A percentile compares a stretch with the other conserved stretches of the same genome.
Evolutionary conservation across 1,140 invertebrate species (phyloP).

Genomic region (Pteromalus puparum): DNA sequence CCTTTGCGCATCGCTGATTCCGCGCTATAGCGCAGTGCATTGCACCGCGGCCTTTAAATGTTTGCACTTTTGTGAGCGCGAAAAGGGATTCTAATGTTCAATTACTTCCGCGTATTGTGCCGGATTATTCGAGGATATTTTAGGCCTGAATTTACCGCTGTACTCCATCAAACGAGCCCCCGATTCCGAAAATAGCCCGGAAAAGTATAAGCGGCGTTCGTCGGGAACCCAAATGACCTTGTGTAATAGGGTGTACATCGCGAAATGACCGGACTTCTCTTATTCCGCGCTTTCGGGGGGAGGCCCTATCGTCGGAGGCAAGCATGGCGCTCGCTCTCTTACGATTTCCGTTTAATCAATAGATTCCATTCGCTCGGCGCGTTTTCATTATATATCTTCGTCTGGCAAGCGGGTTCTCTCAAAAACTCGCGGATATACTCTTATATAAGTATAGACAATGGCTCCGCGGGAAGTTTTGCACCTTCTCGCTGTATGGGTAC

Average conservation of each 20-base stretch:
- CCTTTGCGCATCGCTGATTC: constrained; percentile 33
- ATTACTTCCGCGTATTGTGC: no score
- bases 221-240: not conserved
- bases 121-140: no score
- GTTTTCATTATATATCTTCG: not conserved
- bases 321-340: not conserved
- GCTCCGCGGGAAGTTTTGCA: not conserved
- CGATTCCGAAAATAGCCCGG: not conserved
- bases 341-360: constrained; percentile 42
- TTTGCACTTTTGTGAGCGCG: not conserved
- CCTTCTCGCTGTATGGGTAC: not conserved
- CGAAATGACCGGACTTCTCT: not conserved
- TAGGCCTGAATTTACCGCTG: no score
- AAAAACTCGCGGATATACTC: not conserved
- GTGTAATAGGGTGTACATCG: not conserved
- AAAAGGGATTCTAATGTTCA: no score
- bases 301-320: no score
- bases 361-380: constrained; percentile 29
- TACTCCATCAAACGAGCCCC: no score
- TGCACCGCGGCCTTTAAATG: constrained; percentile 8
- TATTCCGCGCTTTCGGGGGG: not conserved
- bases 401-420: not conserved
- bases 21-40: constrained; percentile 10
- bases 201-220: not conserved
- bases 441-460: not conserved